phyloP scores from a whole-genome alignment of 2,113 vertebrate genomes.

The Tupaia chinensis region DNA sequence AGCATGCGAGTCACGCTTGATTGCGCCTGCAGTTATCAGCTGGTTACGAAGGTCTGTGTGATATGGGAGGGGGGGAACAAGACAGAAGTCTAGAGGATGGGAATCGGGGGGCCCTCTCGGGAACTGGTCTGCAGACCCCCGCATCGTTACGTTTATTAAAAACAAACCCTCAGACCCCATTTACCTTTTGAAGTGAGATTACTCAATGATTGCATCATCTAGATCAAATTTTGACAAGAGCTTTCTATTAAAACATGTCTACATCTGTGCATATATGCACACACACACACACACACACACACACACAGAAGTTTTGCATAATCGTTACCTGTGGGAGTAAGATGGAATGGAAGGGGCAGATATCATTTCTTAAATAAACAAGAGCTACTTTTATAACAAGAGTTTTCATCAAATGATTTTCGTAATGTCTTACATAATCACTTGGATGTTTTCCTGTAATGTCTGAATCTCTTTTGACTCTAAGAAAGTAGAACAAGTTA shows the following conservation, averaged over 20 bases:
- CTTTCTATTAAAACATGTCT: neutral
- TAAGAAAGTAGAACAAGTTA: slow-evolving; percentile 21
- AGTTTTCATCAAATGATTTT: slow-evolving; percentile 4
- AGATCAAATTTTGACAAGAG: neutral
- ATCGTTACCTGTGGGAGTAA: neutral
- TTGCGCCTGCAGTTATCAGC: neutral
- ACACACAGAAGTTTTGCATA: neutral
- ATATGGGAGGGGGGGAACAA: neutral
- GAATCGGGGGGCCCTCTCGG: neutral
- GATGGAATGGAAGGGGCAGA: neutral
- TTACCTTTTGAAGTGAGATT: neutral
- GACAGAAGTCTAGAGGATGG: no score
- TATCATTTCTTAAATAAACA: neutral
- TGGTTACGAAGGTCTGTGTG: neutral
- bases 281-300: neutral
- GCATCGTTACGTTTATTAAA: neutral
- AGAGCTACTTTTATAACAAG: neutral
- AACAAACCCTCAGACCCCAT: neutral
- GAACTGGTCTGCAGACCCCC: neutral
- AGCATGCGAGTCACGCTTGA: neutral
- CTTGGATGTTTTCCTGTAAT: neutral
- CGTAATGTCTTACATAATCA: neutral
- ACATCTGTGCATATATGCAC: neutral
- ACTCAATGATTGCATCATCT: neutral
- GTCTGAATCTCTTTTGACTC: slow-evolving; percentile 1